These are phyloP conservation scores for Mallateleia sp. DNA, from an alignment of 2,888 invertebrate genomes.

Conservation along the genomic window DNA sequence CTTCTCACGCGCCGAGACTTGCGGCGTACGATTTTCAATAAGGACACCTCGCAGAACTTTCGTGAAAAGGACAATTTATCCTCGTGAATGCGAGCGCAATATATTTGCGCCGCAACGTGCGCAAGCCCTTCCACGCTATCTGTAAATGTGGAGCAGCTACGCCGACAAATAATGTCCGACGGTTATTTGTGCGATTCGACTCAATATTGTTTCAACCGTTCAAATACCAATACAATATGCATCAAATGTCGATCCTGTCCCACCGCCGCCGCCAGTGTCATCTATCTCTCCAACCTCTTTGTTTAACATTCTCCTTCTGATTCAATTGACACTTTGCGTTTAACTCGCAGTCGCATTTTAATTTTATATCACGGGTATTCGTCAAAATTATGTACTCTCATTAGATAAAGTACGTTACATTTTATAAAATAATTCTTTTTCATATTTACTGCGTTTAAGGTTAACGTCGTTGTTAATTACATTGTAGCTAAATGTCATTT, in stretches of 20 bases:
- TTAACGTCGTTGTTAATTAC: no score
- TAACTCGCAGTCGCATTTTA: conserved; percentile 2
- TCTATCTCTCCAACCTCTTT: conserved; percentile 54
- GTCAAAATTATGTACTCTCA: no score
- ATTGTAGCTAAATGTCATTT: no score
- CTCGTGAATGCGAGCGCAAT: conserved; percentile 71
- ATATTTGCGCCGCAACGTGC: conserved; percentile 62
- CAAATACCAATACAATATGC: conserved; percentile 81
- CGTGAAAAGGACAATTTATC: conserved; percentile 78
- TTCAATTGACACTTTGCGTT: conserved; percentile 59
- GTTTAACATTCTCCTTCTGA: conserved; percentile 68
- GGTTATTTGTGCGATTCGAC: conserved; percentile 81
- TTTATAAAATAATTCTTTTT: no score
- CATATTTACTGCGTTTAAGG: no score
- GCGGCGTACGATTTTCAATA: conserved; percentile 79
- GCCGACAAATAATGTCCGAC: conserved; percentile 79
- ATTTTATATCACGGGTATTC: neutral
- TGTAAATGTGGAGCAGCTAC: conserved; percentile 75
- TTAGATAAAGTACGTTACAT: no score
- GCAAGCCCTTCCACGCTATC: conserved; percentile 66
- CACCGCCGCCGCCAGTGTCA: conserved; percentile 38
- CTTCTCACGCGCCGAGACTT: conserved; percentile 72
- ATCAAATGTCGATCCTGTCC: conserved; percentile 76
- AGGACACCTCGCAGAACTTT: conserved; percentile 77
- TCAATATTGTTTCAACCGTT: conserved; percentile 81